Percentiles rank a stretch among this genome's conserved stretches.
Evolutionary conservation across 2,797 vertebrate species (phyloP).

Genomic region (Sebastes ruberrimus): DNA sequence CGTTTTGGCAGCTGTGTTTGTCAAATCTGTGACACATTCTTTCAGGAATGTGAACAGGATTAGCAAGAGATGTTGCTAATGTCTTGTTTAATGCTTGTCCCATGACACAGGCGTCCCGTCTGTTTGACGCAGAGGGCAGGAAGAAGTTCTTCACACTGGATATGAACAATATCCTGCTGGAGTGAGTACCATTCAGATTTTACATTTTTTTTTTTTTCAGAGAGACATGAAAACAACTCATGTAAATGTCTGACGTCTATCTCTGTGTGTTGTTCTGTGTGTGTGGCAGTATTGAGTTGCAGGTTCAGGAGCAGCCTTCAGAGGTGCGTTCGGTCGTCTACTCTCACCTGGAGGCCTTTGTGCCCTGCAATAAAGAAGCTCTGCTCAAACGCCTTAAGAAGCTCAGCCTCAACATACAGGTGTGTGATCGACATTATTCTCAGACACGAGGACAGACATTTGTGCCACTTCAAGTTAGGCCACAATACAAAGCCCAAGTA

Average conservation of each 20-base stretch:
- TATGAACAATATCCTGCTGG: conserved; percentile 99
- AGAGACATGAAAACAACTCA: neutral
- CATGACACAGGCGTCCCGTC: conserved; percentile 89
- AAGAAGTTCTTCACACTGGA: conserved; percentile 99
- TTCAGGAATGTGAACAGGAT: neutral
- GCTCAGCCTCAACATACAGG: conserved; percentile 96
- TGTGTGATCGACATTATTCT: conserved; percentile 24
- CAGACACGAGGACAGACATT: neutral
- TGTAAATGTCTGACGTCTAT: neutral
- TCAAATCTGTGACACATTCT: neutral
- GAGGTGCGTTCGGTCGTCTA: conserved; percentile 88
- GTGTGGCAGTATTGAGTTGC: conserved; percentile 91
- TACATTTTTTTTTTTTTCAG: neutral
- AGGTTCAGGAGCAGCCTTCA: conserved; percentile 92
- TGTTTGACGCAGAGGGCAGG: conserved; percentile 96
- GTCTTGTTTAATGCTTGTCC: neutral
- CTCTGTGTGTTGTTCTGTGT: conserved; percentile 22
- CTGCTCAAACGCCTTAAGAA: conserved; percentile 97
- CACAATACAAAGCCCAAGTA: too few species aligned
- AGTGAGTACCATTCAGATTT: conserved; percentile 85
- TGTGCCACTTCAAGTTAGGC: neutral
- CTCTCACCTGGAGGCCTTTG: conserved; percentile 94
- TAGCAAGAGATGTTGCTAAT: neutral
- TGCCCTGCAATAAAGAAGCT: conserved; percentile 96
- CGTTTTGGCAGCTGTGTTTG: neutral